Percentiles rank a stretch among this genome's conserved stretches.
These are phyloP conservation scores for Sminthurides bifidus DNA, from an alignment of 1,140 invertebrate genomes.

Conservation along the genomic window DNA sequence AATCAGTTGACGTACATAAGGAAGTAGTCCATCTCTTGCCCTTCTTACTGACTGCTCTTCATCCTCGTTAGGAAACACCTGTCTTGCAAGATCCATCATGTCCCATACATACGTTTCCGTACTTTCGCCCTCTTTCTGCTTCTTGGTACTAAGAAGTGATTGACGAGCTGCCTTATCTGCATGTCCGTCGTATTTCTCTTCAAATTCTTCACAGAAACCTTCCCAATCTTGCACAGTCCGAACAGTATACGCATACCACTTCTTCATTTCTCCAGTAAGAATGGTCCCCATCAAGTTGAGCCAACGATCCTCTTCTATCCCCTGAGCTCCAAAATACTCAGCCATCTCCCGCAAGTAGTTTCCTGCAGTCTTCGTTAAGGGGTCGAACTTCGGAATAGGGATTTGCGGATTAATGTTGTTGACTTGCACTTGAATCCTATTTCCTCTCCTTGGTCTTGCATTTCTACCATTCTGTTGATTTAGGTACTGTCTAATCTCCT, in stretches of 20 bases:
- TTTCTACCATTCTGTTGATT: too few species aligned
- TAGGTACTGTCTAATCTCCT: too few species aligned
- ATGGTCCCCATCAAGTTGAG: not conserved
- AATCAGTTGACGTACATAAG: not conserved
- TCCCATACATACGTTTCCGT: not conserved
- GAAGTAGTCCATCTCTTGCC: not conserved
- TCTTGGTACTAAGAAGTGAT: too few species aligned
- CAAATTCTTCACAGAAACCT: not conserved
- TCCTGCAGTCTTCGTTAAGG: not conserved
- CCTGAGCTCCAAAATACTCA: not conserved
- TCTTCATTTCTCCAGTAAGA: not conserved
- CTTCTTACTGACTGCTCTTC: not conserved
- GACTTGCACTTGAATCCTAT: too few species aligned
- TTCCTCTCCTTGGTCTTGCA: too few species aligned
- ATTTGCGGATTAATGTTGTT: too few species aligned
- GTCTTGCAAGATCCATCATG: constrained; percentile 7
- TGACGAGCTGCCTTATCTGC: too few species aligned
- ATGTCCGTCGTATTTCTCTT: too few species aligned
- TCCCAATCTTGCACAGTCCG: not conserved
- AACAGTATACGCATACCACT: not conserved
- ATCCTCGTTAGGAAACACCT: constrained; percentile 1
- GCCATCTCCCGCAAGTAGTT: not conserved
- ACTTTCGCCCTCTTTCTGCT: too few species aligned
- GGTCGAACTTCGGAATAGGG: not conserved
- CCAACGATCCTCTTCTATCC: not conserved